A percentile compares a stretch with the other conserved stretches of the same genome.
These are phyloP conservation scores for Setipinna tenuifilis DNA, from an alignment of 2,797 vertebrate species.

Conservation along the genomic window DNA sequence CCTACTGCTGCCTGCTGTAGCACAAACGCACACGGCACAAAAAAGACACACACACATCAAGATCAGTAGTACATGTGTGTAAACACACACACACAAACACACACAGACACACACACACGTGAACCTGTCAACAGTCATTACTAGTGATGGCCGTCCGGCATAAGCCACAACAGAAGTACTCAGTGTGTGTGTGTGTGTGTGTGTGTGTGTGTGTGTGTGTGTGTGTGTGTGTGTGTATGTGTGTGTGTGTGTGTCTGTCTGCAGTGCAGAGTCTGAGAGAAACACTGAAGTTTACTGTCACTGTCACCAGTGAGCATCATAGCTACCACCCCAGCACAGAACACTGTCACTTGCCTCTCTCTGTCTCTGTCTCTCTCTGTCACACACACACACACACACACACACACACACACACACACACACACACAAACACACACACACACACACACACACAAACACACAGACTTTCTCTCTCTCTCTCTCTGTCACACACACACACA, in stretches of 20 bases:
- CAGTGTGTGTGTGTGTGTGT: not conserved
- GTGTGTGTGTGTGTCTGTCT: conserved; percentile 4
- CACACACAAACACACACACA: too few species aligned
- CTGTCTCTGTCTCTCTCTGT: not conserved
- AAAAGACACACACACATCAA: not conserved
- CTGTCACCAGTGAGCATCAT: not conserved
- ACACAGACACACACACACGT: conserved; percentile 53
- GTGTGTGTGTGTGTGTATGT: conserved; percentile 3
- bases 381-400: too few species aligned
- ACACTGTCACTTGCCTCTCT: not conserved
- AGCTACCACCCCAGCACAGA: not conserved
- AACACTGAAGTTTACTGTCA: conserved; percentile 1
- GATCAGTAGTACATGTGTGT: not conserved
- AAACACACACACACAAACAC: not conserved
- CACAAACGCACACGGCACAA: not conserved
- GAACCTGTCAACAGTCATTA: conserved; percentile 76
- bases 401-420: too few species aligned
- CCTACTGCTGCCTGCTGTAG: not conserved
- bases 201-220: conserved; percentile 7
- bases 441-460: too few species aligned
- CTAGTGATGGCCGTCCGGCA: conserved; percentile 52
- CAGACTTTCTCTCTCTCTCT: not conserved
- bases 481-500: too few species aligned
- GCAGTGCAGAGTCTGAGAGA: not conserved
- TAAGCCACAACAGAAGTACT: not conserved